Conservation (phyloP, 2,888 invertebrate genomes). For the Herminia tarsipennalis region DNA sequence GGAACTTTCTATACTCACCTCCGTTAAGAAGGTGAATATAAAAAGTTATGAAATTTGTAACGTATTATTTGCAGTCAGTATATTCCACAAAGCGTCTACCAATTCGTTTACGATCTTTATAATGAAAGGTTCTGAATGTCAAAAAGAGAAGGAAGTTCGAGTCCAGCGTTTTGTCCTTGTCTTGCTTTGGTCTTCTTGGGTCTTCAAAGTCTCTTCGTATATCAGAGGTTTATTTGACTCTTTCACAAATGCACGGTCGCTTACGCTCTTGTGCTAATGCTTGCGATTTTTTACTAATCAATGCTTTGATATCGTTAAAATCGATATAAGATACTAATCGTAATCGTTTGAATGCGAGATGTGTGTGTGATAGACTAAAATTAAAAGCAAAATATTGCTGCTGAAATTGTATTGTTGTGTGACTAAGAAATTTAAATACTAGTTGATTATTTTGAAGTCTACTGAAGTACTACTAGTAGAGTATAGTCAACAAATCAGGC, state of each 20-base stretch:
- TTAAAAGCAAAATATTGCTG: conserved; percentile 41
- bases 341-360: conserved; percentile 68
- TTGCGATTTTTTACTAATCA: conserved; percentile 40
- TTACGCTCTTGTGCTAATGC: conserved; percentile 44
- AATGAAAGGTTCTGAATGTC: conserved; percentile 63
- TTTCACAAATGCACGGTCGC: conserved; percentile 38
- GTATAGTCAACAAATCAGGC: too few relatives aligned
- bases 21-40: too few relatives aligned
- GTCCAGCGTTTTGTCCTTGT: conserved; percentile 72
- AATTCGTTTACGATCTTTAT: conserved; percentile 14
- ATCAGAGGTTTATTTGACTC: conserved; percentile 52
- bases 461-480: too few relatives aligned
- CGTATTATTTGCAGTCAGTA: too few relatives aligned
- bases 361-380: conserved; percentile 62
- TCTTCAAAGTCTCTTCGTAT: conserved; percentile 59
- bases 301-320: conserved; percentile 34
- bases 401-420: conserved; percentile 17
- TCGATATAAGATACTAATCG: conserved; percentile 45
- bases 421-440: conserved; percentile 6
- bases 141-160: conserved; percentile 48
- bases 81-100: conserved; percentile 22
- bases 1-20: conserved; percentile 29
- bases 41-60: too few relatives aligned
- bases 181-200: conserved; percentile 56
- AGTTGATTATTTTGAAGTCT: too few relatives aligned